Evolutionary conservation across 2,113 vertebrate genomes (phyloP), one percentile per base, ranked within the genome.

Genomic region (Stictonetta naevosa): DNA sequence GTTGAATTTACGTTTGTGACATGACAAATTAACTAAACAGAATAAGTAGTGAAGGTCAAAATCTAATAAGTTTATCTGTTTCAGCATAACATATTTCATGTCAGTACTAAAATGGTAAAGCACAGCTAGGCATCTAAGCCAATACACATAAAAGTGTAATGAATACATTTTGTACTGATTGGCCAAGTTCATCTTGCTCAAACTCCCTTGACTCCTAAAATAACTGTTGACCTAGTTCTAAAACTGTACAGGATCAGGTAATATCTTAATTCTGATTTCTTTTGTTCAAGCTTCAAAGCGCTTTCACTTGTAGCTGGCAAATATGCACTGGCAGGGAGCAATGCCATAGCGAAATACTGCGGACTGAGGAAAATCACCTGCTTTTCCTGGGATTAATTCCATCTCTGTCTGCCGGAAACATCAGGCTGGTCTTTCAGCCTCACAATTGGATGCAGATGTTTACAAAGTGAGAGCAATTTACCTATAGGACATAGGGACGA

Each of bases 281-380:
- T 78, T 74, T 69, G 76, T 93, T 96, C 56, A 92, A 9, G 40
- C 55, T 90, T 90, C 62, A 79, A 85, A 88, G 81, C 0, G 0
- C 46, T 79, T 7, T 94, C 13, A 0, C 58, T 86, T 83, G 60
- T 26, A 92, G 58, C 58, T 94, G 83, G 73, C 64, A 91, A 52
- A 71, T 56, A 36, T 2, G 44, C 18, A 5, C n/a, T 48, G 72
- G 67, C 83, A 73, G 77, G 86, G 81, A 95, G 31, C 20, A 8
- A 31, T 46, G 88, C 88, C 81, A 73, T 53, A 0, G 1, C 55
- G 62, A 93, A 92, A 79, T 66, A 71, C 58, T 89, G 83, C 40
- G 75, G 66, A 26, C 62, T 84, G 69, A 94, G 60, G 88, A 94
- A 88, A 89, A 79, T 84, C 92, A 95, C 96, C 96, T 95, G 91